A percentile compares a stretch with the other conserved stretches of the same genome.
Evolutionary conservation across 2,113 vertebrate species (phyloP).

Genomic region (Acinonyx jubatus): DNA sequence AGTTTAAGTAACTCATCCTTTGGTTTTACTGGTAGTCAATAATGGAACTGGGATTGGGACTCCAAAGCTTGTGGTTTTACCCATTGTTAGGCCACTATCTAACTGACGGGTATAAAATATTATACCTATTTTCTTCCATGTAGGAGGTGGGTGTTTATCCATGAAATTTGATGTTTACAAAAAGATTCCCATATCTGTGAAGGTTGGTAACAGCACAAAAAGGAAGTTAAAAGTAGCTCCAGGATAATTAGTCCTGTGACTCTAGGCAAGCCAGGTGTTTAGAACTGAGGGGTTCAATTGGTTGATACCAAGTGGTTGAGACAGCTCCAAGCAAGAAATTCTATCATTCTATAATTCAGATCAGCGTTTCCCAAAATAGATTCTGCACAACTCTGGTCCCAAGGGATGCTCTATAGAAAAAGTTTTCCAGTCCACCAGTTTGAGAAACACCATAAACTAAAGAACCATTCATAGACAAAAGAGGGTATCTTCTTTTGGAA

Average conservation of each 20-base stretch:
- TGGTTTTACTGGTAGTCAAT: not conserved
- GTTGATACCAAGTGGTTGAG: not conserved
- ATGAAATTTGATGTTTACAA: not conserved
- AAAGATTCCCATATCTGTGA: not conserved
- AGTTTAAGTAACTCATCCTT: not conserved
- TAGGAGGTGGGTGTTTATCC: not conserved
- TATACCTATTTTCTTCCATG: not conserved
- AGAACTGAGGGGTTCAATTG: not conserved
- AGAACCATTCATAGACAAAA: not conserved
- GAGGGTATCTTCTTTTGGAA: not conserved
- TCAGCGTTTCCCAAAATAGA: conserved; percentile 23
- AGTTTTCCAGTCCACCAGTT: not conserved
- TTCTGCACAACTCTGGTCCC: not conserved
- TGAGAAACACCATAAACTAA: not conserved
- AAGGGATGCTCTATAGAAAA: not conserved
- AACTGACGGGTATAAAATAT: not conserved
- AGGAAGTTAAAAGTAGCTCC: not conserved
- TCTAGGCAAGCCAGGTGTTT: not conserved
- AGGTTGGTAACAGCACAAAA: not conserved
- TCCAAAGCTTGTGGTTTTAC: not conserved
- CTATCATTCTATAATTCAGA: not conserved
- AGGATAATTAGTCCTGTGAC: conserved; percentile 31
- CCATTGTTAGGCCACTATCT: not conserved
- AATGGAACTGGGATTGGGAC: not conserved
- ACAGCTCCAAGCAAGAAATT: not conserved